Evolutionary conservation across 1,140 invertebrate species (phyloP).

Genomic region (Homarus americanus): DNA sequence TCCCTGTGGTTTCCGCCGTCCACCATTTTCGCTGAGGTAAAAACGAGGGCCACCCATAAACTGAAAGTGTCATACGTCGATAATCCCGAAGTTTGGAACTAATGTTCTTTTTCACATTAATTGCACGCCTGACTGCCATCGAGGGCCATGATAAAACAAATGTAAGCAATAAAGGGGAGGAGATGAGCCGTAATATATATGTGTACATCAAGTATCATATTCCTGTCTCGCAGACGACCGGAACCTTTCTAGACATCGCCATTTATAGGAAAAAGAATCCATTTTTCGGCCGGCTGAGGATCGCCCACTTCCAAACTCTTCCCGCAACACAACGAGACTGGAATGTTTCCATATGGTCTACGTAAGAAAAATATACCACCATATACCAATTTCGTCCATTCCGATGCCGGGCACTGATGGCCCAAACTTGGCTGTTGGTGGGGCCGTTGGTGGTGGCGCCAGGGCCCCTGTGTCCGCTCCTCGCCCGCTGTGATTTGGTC

Average conservation of each 20-base stretch:
- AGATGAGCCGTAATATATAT: not conserved
- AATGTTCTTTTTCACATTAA: not conserved
- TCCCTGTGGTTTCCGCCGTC: not conserved
- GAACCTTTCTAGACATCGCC: not conserved
- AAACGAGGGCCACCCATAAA: not conserved
- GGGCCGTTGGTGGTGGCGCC: too few species aligned
- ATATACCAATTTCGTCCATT: constrained; percentile 7
- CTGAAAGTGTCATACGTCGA: not conserved
- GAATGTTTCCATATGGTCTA: not conserved
- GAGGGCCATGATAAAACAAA: not conserved
- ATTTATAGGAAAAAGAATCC: not conserved
- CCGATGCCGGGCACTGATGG: not conserved
- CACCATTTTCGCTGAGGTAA: not conserved
- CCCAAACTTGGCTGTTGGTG: not conserved
- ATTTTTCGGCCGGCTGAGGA: not conserved
- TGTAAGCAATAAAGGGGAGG: not conserved
- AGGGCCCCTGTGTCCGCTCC: not conserved
- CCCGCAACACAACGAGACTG: not conserved
- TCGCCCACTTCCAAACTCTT: not conserved
- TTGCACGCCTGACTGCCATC: not conserved
- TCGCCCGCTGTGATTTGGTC: not conserved
- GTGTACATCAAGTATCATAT: not conserved
- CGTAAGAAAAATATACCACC: not conserved
- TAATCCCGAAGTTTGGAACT: not conserved
- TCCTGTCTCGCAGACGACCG: not conserved